These are phyloP conservation scores for Cynaeus angustus DNA, from an alignment of 2,888 invertebrate species.

Conservation along the genomic window DNA sequence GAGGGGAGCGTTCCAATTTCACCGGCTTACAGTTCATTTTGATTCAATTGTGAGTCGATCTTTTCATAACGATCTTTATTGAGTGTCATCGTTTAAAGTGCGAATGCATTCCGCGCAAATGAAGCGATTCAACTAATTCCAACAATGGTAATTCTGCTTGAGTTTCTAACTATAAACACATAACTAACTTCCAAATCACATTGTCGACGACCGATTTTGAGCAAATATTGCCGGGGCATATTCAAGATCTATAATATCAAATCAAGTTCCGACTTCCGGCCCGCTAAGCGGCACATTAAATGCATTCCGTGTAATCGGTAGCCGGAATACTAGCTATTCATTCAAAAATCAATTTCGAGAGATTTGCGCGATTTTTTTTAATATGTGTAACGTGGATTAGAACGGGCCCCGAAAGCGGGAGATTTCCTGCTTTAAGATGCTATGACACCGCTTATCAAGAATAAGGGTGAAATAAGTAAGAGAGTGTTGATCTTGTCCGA, in stretches of 20 bases:
- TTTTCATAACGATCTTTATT: conserved; percentile 42
- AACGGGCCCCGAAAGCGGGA: conserved; percentile 17
- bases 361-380: conserved; percentile 29
- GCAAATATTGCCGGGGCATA: conserved; percentile 44
- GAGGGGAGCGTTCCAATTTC: conserved; percentile 53
- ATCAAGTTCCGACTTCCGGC: conserved; percentile 46
- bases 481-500: conserved; percentile 71
- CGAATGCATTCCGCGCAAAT: conserved; percentile 18
- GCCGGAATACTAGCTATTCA: conserved; percentile 26
- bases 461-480: conserved; percentile 62
- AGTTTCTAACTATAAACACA: conserved; percentile 45
- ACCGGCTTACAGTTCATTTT: conserved; percentile 54
- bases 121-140: conserved; percentile 10
- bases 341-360: conserved; percentile 33
- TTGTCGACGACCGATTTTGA: conserved; percentile 23
- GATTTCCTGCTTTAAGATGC: conserved; percentile 24
- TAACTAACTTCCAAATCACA: conserved; percentile 40
- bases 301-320: conserved; percentile 24
- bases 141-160: conserved; percentile 16
- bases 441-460: conserved; percentile 47
- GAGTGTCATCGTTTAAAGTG: conserved; percentile 43
- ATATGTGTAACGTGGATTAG: conserved; percentile 28
- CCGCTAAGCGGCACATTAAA: conserved; percentile 42
- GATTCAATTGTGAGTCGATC: conserved; percentile 51
- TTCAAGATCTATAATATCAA: conserved; percentile 48